These are phyloP conservation scores for Ceratosolen fusciceps DNA, from an alignment of 1,140 invertebrate species.

Conservation along the genomic window DNA sequence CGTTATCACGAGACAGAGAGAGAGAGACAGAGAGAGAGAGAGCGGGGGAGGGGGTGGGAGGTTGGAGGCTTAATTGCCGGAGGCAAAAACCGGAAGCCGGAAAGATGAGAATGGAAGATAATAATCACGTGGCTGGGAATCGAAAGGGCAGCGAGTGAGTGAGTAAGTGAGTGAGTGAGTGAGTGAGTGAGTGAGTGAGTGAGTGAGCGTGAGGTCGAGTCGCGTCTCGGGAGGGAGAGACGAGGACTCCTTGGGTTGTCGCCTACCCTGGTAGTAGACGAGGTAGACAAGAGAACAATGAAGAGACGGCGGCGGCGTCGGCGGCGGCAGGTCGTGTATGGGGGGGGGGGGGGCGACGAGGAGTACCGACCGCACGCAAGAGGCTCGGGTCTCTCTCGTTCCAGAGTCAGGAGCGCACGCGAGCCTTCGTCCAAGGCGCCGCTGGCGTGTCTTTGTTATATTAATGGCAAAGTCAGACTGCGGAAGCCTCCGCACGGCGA, in stretches of 20 bases:
- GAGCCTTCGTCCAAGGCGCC: constrained; percentile 11
- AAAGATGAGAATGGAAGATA: neutral
- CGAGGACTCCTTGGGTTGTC: neutral
- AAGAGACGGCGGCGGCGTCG: no score
- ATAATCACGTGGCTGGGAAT: neutral
- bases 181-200: no score
- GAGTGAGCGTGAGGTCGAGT: neutral
- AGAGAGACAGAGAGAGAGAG: no score
- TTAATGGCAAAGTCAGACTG: constrained; percentile 40
- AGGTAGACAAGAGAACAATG: neutral
- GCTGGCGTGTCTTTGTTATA: constrained; percentile 37
- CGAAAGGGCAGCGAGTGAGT: neutral
- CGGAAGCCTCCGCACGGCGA: neutral
- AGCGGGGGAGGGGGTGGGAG: no score
- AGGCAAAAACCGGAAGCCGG: neutral
- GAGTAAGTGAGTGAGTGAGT: no score
- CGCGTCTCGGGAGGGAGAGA: neutral
- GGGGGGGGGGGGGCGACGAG: neutral
- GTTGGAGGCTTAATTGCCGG: neutral
- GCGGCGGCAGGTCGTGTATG: no score
- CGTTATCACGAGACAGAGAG: no score
- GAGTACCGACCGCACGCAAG: neutral
- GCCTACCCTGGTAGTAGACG: neutral
- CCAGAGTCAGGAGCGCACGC: constrained; percentile 27
- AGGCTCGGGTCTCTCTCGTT: neutral